These are phyloP conservation scores for Anser cygnoides DNA, from an alignment of 2,113 vertebrate genomes.

Conservation along the genomic window DNA sequence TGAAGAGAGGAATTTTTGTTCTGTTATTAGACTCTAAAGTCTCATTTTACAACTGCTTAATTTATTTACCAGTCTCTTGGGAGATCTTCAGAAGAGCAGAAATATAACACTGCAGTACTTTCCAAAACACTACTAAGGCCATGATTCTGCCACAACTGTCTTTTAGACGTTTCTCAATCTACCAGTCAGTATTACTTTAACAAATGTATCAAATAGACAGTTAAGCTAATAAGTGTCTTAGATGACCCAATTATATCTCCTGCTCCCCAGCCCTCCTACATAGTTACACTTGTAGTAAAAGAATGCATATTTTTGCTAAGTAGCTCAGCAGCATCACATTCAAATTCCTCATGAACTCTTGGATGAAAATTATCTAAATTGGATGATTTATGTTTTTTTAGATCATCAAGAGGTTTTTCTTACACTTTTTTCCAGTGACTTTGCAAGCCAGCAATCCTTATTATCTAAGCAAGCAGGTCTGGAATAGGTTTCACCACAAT, in stretches of 20 bases:
- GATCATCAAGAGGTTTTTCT: neutral
- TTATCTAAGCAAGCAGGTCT: neutral
- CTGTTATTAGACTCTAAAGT: neutral
- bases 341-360: neutral
- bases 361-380: neutral
- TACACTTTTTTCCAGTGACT: neutral
- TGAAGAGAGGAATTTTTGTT: neutral
- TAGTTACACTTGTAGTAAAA: neutral
- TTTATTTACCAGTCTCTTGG: neutral
- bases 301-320: neutral
- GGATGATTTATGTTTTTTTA: neutral
- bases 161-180: neutral
- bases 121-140: neutral
- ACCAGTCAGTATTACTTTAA: neutral
- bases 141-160: neutral
- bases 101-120: neutral
- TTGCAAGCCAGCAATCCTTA: neutral
- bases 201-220: neutral
- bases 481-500: neutral
- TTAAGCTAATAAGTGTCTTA: neutral
- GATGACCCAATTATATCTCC: neutral
- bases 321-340: neutral
- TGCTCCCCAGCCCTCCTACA: neutral
- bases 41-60: neutral
- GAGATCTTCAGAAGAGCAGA: neutral